Conservation (phyloP, 2,113 vertebrate genomes). For the Thoracochromis brauschi region DNA sequence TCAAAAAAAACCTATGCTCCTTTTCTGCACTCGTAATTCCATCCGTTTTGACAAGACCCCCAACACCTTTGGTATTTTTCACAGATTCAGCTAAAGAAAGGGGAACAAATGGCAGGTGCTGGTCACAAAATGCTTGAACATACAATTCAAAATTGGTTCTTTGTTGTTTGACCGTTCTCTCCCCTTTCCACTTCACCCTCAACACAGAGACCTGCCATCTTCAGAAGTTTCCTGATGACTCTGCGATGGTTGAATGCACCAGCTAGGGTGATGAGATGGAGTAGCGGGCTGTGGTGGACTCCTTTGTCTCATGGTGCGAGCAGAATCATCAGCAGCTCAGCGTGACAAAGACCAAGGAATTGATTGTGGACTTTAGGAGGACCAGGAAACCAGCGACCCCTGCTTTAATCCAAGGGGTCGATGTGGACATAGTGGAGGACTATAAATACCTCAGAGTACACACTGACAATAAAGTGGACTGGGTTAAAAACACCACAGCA, state of each 20-base stretch:
- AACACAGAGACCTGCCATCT: not conserved
- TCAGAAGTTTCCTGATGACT: not conserved
- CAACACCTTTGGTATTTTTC: not conserved
- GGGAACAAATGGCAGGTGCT: not conserved
- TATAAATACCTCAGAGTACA: not conserved
- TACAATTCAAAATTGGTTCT: not conserved
- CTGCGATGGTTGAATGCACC: not conserved
- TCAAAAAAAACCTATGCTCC: not conserved
- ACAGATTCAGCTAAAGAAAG: not conserved
- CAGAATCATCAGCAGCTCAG: not conserved
- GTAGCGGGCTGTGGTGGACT: not conserved
- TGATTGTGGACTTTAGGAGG: not conserved
- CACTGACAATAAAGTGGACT: not conserved
- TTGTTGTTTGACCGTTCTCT: not conserved
- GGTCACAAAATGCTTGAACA: not conserved
- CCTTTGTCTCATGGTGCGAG: not conserved
- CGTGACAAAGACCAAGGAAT: not conserved
- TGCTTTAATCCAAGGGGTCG: not conserved
- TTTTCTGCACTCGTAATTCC: not conserved
- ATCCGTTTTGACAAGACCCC: not conserved
- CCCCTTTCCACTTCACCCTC: not conserved
- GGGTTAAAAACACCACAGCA: not conserved
- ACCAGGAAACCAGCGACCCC: not conserved
- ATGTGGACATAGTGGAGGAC: not conserved
- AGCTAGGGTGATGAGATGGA: not conserved